phyloP scores from a whole-genome alignment of 2,113 vertebrate genomes.

The Cyphomyrus plagiostoma region DNA sequence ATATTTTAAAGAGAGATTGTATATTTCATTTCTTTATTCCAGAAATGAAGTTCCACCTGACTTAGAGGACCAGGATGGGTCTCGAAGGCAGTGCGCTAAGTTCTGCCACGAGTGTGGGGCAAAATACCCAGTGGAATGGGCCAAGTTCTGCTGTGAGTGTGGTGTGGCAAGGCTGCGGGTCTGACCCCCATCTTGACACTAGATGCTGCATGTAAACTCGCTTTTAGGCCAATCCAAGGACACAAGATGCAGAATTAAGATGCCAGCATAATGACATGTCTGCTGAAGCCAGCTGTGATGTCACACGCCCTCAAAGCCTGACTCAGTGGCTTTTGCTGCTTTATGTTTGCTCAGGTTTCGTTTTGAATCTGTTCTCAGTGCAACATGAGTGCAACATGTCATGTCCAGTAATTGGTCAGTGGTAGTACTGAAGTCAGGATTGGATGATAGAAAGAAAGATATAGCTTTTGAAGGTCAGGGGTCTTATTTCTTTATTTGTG shows the following conservation, averaged over 20 bases:
- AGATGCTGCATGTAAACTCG: background rate
- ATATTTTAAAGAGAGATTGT: background rate
- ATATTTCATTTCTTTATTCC: slow-evolving; percentile 23
- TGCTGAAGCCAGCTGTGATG: background rate
- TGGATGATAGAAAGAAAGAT: background rate
- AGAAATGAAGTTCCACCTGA: slow-evolving; percentile 55
- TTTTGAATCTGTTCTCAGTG: background rate
- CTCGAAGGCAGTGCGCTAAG: slow-evolving; percentile 65
- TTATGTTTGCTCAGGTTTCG: background rate
- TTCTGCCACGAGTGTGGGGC: slow-evolving; percentile 94
- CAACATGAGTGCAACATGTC: background rate
- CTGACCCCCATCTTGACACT: slow-evolving; percentile 29
- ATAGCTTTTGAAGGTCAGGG: background rate
- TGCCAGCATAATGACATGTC: background rate
- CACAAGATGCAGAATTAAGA: background rate
- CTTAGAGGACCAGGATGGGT: slow-evolving; percentile 54
- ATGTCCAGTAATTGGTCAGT: background rate
- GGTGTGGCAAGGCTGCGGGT: slow-evolving; percentile 79
- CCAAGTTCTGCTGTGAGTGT: slow-evolving; percentile 97
- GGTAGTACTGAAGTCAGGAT: background rate
- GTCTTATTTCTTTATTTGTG: background rate
- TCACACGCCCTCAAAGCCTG: background rate
- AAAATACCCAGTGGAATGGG: slow-evolving; percentile 84
- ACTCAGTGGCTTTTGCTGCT: background rate
- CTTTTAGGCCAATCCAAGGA: background rate